Evolutionary conservation across 1,140 invertebrate genomes (phyloP).

Genomic region (Drosophila fuyamai): DNA sequence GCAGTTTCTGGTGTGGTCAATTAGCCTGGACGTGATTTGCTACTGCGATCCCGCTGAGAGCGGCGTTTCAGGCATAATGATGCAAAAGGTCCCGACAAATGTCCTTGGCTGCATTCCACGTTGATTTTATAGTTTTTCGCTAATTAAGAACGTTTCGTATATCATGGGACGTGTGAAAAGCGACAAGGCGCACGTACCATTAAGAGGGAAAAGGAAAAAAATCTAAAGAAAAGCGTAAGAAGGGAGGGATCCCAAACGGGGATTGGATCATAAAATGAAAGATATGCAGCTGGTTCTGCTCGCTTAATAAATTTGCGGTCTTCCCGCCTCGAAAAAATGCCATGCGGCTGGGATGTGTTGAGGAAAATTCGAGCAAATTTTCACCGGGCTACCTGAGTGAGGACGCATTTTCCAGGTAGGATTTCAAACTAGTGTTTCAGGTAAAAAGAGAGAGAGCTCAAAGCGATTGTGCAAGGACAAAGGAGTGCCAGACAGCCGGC

Average conservation of each 20-base stretch:
- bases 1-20: conserved; percentile 18
- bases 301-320: conserved; percentile 79
- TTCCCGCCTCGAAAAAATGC: conserved; percentile 72
- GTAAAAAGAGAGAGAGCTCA: conserved; percentile 26
- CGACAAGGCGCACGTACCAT: conserved; percentile 62
- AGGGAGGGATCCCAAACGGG: conserved; percentile 22
- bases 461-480: conserved; percentile 39
- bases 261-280: conserved; percentile 24
- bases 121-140: conserved; percentile 65
- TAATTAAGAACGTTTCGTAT: conserved; percentile 52
- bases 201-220: not conserved
- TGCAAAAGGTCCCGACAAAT: conserved; percentile 14
- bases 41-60: conserved; percentile 20
- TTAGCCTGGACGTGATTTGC: conserved; percentile 48
- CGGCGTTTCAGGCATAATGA: conserved; percentile 28
- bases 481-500: conserved; percentile 46
- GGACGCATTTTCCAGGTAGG: conserved; percentile 67
- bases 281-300: conserved; percentile 44
- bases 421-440: conserved; percentile 29
- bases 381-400: conserved; percentile 55
- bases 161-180: conserved; percentile 62
- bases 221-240: not conserved
- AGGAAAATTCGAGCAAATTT: conserved; percentile 61
- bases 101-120: conserved; percentile 39
- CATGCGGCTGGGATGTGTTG: conserved; percentile 45